Percentiles rank a stretch among this genome's conserved stretches.
These are phyloP conservation scores for Leptocoma aspasia DNA, from an alignment of 2,113 vertebrate genomes.

Conservation along the genomic window DNA sequence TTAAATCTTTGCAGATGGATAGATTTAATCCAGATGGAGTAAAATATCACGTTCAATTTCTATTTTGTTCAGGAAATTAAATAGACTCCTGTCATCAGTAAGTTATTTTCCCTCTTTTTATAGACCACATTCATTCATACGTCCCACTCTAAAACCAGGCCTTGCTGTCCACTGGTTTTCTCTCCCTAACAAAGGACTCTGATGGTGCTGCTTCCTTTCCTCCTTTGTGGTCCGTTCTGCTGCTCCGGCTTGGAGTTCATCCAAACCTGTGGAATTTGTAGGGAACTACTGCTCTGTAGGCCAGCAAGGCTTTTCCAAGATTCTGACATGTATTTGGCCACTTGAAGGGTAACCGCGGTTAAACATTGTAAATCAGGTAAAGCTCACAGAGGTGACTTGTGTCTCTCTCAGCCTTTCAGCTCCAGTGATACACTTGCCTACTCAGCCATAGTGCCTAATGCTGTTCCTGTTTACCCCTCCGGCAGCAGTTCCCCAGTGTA, in stretches of 20 bases:
- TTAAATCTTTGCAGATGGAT: neutral
- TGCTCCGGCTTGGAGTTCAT: neutral
- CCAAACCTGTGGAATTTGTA: neutral
- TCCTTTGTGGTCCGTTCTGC: fast-evolving
- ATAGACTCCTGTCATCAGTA: neutral
- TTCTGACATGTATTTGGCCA: neutral
- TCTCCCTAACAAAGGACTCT: neutral
- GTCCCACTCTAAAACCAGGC: neutral
- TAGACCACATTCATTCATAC: neutral
- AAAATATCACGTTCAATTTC: neutral
- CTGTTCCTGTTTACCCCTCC: neutral
- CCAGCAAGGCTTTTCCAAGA: neutral
- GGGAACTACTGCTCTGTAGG: neutral
- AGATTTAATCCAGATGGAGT: neutral
- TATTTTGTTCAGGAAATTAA: neutral
- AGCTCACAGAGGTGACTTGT: neutral
- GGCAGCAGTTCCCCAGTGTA: neutral
- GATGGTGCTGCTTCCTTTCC: neutral
- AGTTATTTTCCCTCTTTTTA: neutral
- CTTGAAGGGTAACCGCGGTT: neutral
- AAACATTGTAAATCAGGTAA: neutral
- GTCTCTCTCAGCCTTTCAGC: neutral
- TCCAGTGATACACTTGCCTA: neutral
- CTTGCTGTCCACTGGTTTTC: neutral
- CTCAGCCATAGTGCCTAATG: neutral